Base-by-base conservation (phyloP, 2,113 vertebrate genomes). In the Perccottus glenii region DNA sequence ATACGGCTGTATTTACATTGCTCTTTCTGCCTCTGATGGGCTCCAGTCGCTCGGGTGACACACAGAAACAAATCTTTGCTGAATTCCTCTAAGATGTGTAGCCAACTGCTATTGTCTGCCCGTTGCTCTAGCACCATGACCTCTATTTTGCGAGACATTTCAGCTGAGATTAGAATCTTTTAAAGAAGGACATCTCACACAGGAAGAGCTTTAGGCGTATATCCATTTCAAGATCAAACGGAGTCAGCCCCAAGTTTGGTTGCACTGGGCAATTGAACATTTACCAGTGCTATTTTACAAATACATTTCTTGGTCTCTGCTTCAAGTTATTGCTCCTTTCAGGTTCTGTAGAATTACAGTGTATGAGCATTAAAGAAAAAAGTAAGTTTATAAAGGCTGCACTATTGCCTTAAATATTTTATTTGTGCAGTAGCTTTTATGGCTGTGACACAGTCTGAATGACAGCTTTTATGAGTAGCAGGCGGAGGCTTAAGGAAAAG, bases 111-210 rank as follows among this genome's bases (percentile, higher is more conserved):
- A 69, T 85, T 88, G 83, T 85, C 82, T 85, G 78, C 71, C 52
- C n/a, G 50, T 35, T 73, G 71, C 86, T 83, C 78, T 64, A 55
- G 73, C 77, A 61, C 70, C 19, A 72, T 84, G 85, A 90, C 90
- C 90, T 91, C 87, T 90, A 89, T 89, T 89, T 83, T 87, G 73
- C 77, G 55, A 83, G 88, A 85, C 83, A 84, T 87, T 91, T 87
- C 71, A 74, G 71, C 69, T 66, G 71, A 92, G 91, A 92, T 91
- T 82, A 84, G 64, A 88, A 90, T 92, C 84, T 86, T 78, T 81
- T 85, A 78, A 87, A 86, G 83, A 85, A 87, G 87, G 88, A 90
- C 87, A 83, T 84, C 81, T 87, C 84, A 84, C 83, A 81, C 74
- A 67, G 80, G 60, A 81, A 75, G 45, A 73, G 82, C 74, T 87